A percentile compares a stretch with the other conserved stretches of the same genome.
These are phyloP conservation scores for Betta splendens DNA, from an alignment of 2,797 vertebrate species.

Conservation along the genomic window DNA sequence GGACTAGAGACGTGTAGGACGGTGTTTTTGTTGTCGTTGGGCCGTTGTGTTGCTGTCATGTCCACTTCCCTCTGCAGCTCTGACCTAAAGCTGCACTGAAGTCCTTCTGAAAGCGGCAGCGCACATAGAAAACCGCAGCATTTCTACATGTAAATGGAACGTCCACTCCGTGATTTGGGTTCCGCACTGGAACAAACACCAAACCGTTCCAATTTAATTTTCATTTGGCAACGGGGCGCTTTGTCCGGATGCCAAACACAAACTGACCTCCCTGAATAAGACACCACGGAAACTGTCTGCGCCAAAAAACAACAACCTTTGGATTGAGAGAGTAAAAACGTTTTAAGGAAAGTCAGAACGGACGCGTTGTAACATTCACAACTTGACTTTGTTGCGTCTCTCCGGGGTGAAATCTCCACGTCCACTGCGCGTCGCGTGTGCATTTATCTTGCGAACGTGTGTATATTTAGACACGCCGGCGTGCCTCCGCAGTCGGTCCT, in stretches of 20 bases:
- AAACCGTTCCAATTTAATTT: conserved; percentile 26
- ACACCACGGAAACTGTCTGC: conserved; percentile 19
- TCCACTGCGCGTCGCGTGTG: conserved; percentile 8
- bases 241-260: conserved; percentile 35
- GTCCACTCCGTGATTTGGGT: not conserved
- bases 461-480: conserved; percentile 72
- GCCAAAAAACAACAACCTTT: not conserved
- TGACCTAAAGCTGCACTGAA: not conserved
- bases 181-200: conserved; percentile 5
- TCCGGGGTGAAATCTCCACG: conserved; percentile 10
- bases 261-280: conserved; percentile 43
- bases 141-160: not conserved
- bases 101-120: not conserved
- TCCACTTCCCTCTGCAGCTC: conserved; percentile 1
- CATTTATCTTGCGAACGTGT: conserved; percentile 4
- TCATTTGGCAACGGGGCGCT: conserved; percentile 10
- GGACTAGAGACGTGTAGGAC: not conserved
- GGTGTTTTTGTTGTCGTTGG: conserved; percentile 11
- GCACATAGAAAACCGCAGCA: not conserved
- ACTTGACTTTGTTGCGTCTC: not conserved
- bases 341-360: conserved; percentile 13
- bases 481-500: conserved; percentile 67
- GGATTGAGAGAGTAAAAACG: conserved; percentile 2
- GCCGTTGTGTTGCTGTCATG: conserved; percentile 19
- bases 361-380: not conserved